Base-by-base conservation (phyloP, 53 echinoderm and acorn worm genomes). In the Arbacia lixula region DNA sequence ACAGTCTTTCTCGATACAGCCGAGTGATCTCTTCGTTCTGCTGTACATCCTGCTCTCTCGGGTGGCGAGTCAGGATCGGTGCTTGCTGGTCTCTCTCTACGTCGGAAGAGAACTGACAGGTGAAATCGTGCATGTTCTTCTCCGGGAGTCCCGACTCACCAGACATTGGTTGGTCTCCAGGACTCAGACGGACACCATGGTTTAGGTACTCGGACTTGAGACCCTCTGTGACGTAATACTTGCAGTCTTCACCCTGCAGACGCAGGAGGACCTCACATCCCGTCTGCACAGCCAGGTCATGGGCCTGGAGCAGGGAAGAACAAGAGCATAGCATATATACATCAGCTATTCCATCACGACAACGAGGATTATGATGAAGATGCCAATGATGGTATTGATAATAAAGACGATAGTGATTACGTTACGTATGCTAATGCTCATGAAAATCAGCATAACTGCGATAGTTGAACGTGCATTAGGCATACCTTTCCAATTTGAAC, bases 231-330 rank as follows among this genome's bases (percentile, higher is more conserved):
- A 63, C 82, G 64, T 81, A 81, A 49, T 81, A 81, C 33, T 81
- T 81, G n/a, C 79, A 42, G n/a, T 19, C 22, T 16, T 17, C 75
- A 61, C 76, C 62, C 42, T 86, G 73, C 8, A 86, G 34, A 5
- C 73, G 76, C n/a, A 86, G 38, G 12, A 86, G 64, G 31, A 86
- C 86, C 31, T 86, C 75, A 17, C 86, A 86, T 21, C 86, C 76
- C 1, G 86, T 86, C 50, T 86, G 86, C 4, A 86, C 75, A 5
- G 73, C 73, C 4, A 86, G 75, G 49, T 86, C 86, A 35, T 86
- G 86, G 19, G 86, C 86, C 86, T 86, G 36, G 29, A 21, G 10
- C 10, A 43, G n/a, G n/a, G n/a, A n/a, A n/a, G n/a, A n/a, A n/a
- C n/a, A n/a, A n/a, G n/a, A n/a, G n/a, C n/a, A n/a, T n/a, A n/a